A percentile compares a stretch with the other conserved stretches of the same genome.
phyloP scores from a whole-genome alignment of 2,888 invertebrate genomes.

The Ramazzottius varieornatus region DNA sequence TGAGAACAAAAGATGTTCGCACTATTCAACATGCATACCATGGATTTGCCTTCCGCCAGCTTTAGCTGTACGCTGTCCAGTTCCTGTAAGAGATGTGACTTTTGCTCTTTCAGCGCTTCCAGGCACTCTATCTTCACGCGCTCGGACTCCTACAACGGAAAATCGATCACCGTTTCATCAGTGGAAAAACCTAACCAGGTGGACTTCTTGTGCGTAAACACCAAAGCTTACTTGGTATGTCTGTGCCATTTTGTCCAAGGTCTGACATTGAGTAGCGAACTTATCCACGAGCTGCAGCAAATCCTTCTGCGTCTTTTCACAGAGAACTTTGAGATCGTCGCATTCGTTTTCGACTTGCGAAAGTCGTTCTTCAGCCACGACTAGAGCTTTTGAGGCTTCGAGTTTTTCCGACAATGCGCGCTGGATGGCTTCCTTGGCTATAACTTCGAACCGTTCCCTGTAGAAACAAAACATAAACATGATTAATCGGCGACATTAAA shows the following conservation, averaged over 20 bases:
- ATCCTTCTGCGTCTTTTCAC: slow-evolving; percentile 32
- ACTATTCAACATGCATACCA: too few species aligned
- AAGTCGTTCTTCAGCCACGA: neutral
- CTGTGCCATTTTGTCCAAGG: slow-evolving; percentile 21
- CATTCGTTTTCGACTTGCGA: slow-evolving; percentile 29
- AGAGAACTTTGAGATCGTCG: slow-evolving; percentile 34
- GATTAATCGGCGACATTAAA: neutral
- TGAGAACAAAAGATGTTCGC: too few species aligned
- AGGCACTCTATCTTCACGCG: neutral
- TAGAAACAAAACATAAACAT: neutral
- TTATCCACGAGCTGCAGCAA: slow-evolving; percentile 29
- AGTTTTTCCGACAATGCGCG: neutral
- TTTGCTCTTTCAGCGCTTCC: neutral
- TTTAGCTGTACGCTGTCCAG: too few species aligned
- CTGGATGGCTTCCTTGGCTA: neutral
- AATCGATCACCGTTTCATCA: too few species aligned
- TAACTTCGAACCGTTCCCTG: neutral
- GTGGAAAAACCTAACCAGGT: too few species aligned
- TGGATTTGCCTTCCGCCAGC: too few species aligned
- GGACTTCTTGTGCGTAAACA: neutral
- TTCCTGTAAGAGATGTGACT: too few species aligned
- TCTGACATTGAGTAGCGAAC: slow-evolving; percentile 23
- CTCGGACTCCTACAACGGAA: neutral
- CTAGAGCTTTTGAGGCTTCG: neutral
- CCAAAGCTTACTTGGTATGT: slow-evolving; percentile 18